Evolutionary conservation across 2,888 invertebrate genomes (phyloP).

Genomic region (Eupithecia vulgata): DNA sequence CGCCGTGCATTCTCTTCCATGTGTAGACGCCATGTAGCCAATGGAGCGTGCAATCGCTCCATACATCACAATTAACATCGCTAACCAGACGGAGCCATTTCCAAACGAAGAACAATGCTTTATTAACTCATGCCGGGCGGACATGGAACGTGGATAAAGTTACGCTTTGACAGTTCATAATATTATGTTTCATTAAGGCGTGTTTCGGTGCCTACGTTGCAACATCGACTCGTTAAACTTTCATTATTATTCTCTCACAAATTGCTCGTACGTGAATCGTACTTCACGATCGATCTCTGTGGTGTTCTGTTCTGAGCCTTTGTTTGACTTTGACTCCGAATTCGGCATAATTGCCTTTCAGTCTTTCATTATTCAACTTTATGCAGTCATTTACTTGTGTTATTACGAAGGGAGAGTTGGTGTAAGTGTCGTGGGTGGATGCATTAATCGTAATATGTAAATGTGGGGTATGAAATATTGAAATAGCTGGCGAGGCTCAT

Average conservation of each 20-base stretch:
- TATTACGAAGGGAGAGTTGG: conserved; percentile 80
- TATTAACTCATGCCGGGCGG: conserved; percentile 52
- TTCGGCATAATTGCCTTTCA: conserved; percentile 84
- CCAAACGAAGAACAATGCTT: conserved; percentile 61
- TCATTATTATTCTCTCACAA: conserved; percentile 80
- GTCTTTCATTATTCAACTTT: conserved; percentile 83
- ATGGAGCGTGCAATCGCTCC: conserved; percentile 57
- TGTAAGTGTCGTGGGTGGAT: conserved; percentile 80
- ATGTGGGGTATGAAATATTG: conserved; percentile 80
- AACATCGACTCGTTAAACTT: conserved; percentile 79
- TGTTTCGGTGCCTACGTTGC: conserved; percentile 58
- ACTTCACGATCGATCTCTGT: conserved; percentile 78
- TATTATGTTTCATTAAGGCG: conserved; percentile 73
- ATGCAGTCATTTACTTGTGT: conserved; percentile 83
- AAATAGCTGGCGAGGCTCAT: conserved; percentile 71
- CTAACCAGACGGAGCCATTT: conserved; percentile 56
- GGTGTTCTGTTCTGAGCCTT: conserved; percentile 71
- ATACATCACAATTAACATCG: conserved; percentile 56
- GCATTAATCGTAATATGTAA: conserved; percentile 83
- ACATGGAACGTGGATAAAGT: conserved; percentile 56
- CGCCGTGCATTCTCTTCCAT: conserved; percentile 60
- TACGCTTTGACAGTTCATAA: conserved; percentile 67
- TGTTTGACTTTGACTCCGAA: conserved; percentile 83
- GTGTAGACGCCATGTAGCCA: conserved; percentile 52
- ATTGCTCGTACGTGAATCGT: conserved; percentile 81